phyloP scores from a whole-genome alignment of 2,113 vertebrate species.

The Piprites chloris region DNA sequence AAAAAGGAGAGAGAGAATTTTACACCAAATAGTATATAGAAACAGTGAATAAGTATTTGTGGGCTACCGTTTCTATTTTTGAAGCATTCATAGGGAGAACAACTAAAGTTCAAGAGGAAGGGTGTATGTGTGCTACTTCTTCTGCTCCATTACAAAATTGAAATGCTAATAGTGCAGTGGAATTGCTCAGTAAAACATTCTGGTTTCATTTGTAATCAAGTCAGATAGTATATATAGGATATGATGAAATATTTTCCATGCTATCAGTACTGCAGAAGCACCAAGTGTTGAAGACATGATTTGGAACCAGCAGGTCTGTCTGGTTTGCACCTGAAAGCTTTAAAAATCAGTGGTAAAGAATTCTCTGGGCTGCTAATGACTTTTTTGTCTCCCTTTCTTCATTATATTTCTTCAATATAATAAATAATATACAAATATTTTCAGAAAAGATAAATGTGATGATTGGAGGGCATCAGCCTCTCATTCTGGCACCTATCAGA shows the following conservation, averaged over 20 bases:
- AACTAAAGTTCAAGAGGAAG: neutral
- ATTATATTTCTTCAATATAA: neutral
- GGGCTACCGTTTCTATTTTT: neutral
- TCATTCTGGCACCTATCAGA: neutral
- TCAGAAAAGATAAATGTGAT: neutral
- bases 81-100: neutral
- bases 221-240: neutral
- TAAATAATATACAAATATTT: neutral
- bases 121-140: neutral
- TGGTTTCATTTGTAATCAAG: neutral
- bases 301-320: neutral
- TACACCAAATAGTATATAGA: neutral
- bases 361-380: neutral
- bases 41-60: neutral
- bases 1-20: neutral
- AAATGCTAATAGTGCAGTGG: neutral
- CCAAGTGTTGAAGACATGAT: neutral
- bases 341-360: neutral
- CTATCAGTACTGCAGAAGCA: neutral
- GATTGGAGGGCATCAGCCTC: rapidly evolving
- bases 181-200: neutral
- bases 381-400: neutral
- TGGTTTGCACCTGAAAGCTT: neutral
- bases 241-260: neutral
- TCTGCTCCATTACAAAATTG: neutral